These are phyloP conservation scores for Mirza zaza DNA, from an alignment of 2,113 vertebrate species.

Conservation along the genomic window DNA sequence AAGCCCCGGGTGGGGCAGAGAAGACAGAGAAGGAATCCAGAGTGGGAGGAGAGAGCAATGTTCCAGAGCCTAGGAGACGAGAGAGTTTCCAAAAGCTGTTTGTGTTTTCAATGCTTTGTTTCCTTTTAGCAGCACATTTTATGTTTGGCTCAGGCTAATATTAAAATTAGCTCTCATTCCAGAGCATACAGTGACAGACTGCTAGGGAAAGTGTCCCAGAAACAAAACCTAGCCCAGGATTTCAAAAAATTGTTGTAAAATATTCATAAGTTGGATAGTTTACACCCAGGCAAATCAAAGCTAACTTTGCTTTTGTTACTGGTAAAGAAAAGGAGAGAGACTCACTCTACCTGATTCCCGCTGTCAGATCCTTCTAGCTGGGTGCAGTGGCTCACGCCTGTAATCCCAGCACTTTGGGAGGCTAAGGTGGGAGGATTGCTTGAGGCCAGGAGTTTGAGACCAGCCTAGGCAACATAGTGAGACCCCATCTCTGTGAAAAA, in stretches of 20 bases:
- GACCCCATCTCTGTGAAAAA: too few species aligned
- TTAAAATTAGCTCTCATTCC: slow-evolving; percentile 39
- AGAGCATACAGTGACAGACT: slow-evolving; percentile 22
- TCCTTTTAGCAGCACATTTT: slow-evolving; percentile 26
- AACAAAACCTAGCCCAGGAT: slow-evolving; percentile 23
- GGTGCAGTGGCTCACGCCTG: too few species aligned
- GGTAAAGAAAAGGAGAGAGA: background rate
- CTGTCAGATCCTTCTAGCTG: background rate
- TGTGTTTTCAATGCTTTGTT: slow-evolving; percentile 7
- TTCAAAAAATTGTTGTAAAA: slow-evolving; percentile 15
- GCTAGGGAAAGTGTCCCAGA: slow-evolving; percentile 36
- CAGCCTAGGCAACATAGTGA: too few species aligned
- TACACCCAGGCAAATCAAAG: background rate
- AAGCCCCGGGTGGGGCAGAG: background rate
- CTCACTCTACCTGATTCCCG: background rate
- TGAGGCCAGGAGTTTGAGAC: too few species aligned
- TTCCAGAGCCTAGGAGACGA: background rate
- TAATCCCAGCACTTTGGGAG: too few species aligned
- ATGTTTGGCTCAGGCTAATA: slow-evolving; percentile 37
- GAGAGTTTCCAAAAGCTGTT: slow-evolving; percentile 9
- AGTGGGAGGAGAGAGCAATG: background rate
- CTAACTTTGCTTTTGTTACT: background rate
- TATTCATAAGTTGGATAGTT: background rate
- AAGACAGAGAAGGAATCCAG: background rate
- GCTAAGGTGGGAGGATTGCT: too few species aligned